Base-by-base conservation (phyloP, 2,113 vertebrate genomes). In the Gobius niger region DNA sequence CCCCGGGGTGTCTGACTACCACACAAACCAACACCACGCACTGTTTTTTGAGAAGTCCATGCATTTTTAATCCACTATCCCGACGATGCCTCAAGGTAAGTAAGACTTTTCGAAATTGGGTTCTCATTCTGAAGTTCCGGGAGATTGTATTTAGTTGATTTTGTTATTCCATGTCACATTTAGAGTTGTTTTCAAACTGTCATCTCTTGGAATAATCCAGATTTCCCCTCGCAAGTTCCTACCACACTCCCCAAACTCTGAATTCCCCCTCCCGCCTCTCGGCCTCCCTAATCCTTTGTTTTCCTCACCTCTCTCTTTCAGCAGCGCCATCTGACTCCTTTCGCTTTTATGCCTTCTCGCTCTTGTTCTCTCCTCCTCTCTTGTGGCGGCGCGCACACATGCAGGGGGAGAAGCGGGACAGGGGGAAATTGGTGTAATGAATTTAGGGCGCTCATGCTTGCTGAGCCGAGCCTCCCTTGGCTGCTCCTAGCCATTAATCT, bases 341-440 rank as follows among this genome's bases (percentile, higher is more conserved):
- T 81, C 70, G 69, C 83, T 89, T 91, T 86, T 78, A 85, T 88
- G 76, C 80, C 78, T 77, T 87, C 85, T 85, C 64, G 63, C 65
- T 73, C 44, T 14, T 50, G 44, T 63, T 73, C n/a, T 52, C 67
- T 61, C 24, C 49, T 14, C 49, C 74, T 73, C 77, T 84, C 83
- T 85, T 70, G 78, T 85, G 86, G 81, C 83, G 75, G 82, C n/a
- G 80, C 84, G 85, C 65, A 34, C 24, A 34, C 24, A 34, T 34
- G 24, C 24, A 34, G 68, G 63, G 85, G 88, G 88, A 87, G 90
- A 34, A 63, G 81, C 87, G 75, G 90, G 91, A 92, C 89, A 90
- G 88, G 91, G 91, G 92, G 92, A 93, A 93, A 93, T 93, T 92
- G 93, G 91, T 91, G 91, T 94, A 94, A 94, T 94, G 93, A 93